Conservation (phyloP, 2,888 invertebrate species). For the Tachina fera region DNA sequence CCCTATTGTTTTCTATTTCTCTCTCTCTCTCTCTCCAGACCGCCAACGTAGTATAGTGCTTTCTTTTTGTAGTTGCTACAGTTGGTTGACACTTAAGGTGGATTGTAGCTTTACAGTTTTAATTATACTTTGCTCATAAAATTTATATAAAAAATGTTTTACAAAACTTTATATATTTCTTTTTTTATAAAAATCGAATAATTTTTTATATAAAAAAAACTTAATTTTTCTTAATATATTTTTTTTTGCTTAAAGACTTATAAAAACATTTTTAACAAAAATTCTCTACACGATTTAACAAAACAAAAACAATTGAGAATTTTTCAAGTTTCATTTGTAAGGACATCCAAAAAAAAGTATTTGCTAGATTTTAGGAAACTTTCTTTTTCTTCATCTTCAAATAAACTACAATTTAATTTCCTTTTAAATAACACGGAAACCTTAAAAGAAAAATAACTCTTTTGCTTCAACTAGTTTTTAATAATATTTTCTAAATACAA, state of each 20-base stretch:
- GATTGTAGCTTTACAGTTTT: slow-evolving; percentile 51
- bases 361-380: background rate
- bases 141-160: slow-evolving; percentile 60
- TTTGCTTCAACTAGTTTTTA: slow-evolving; percentile 7
- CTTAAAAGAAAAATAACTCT: background rate
- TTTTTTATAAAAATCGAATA: slow-evolving; percentile 57
- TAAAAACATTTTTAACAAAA: slow-evolving; percentile 62
- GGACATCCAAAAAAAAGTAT: background rate
- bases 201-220: slow-evolving; percentile 46
- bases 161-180: slow-evolving; percentile 48
- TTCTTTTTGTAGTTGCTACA: slow-evolving; percentile 38
- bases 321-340: slow-evolving; percentile 55
- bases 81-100: slow-evolving; percentile 61
- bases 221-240: slow-evolving; percentile 16
- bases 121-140: slow-evolving; percentile 49
- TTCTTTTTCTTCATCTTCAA: background rate
- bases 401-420: background rate
- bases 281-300: slow-evolving; percentile 41
- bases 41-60: background rate
- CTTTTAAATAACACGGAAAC: slow-evolving; percentile 3
- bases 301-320: slow-evolving; percentile 44
- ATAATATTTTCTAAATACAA: slow-evolving; percentile 50
- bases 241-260: slow-evolving; percentile 43
- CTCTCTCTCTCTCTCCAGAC: background rate
- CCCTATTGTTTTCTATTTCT: too few species aligned